Evolutionary conservation across 2,797 vertebrate genomes (phyloP), one percentile per base, ranked within the genome.

Genomic region (Botia almorhae): DNA sequence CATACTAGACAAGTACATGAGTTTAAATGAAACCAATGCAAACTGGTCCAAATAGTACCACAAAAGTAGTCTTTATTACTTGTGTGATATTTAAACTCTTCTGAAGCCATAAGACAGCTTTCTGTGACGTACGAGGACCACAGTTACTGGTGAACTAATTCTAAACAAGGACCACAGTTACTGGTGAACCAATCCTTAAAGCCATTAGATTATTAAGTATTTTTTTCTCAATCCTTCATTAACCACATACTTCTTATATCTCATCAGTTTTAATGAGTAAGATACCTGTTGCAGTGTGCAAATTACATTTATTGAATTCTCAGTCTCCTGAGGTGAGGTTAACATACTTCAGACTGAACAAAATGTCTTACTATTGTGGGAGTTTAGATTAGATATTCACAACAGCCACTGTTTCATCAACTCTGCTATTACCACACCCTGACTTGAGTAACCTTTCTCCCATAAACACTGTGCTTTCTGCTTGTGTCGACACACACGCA

Each of bases 351-450:
- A 61, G 55, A 67, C 67, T 69, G 76, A 5, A 78, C 23, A 60
- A 78, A 78, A 78, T 61, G n/a, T 69, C 29, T 79, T 79, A 58
- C 77, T 79, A 56, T 71, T 71, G 68, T 72, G 69, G 48, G 68
- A 71, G 77, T 71, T 64, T 51, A 64, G 67, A 61, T 78, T 17
- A 69, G 55, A 65, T 17, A 65, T 43, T 65, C 36, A n/a, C 33
- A 65, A 19, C 63, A 65, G 63, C 17, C 33, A 43, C 33, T 78
- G 39, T 78, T 78, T 78, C 55, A 69, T 69, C 48, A 69, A 77
- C 61, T 65, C 48, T 65, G 7, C 12, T 51, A 19, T 69, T 78
- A 60, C 76, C 55, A 50, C 67, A 78, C 55, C 67, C 67, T 61
- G 43, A 55, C 36, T 7, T 67, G 63, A 68, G 23, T 23, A 53